Evolutionary conservation across 2,888 invertebrate genomes (phyloP), one percentile per base, ranked within the genome.

Genomic region (Acleris emargana): DNA sequence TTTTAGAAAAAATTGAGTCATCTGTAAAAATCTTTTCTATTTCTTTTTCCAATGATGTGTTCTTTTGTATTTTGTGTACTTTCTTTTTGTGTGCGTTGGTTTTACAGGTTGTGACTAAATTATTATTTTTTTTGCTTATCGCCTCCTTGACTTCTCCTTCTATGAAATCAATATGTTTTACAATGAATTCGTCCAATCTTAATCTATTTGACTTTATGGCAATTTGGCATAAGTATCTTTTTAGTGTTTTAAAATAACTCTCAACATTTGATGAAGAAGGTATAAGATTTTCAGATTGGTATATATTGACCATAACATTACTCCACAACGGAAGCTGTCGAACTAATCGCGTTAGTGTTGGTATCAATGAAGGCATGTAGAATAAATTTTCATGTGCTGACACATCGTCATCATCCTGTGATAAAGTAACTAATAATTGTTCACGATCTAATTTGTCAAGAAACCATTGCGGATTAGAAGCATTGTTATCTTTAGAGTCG

Each of bases 61-160:
- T 17, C 47, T 3, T 47, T 47, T 17, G 45, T 45, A 45, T 47
- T 47, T 47, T 47, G 5, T 47, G 2, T 64, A 43, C 38, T 57
- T 43, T 49, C 16, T 66, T 66, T 32, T 68, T 17, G 38, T 55
- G 61, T 61, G 18, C 38, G 17, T 52, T 52, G 28, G 22, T 52
- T 28, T 52, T 52, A 47, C 18, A 47, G 47, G 9, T 52, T 52
- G 28, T 25, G 51, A 25, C n/a, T 25, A 22, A 22, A 25, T 52
- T 52, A 28, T 25, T 25, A 20, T 52, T 28, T 47, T 28, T 47
- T 59, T 63, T 67, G 57, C 52, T 49, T 22, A 67, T 32, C 38
- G 67, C 68, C 51, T 59, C 62, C 55, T 67, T 68, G 58, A 68
- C 42, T 67, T 68, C 57, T 16, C 67, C 57, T 16, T 62, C 62